Conservation (phyloP, 2,797 vertebrate species). For the Ctenopoma kingsleyae region DNA sequence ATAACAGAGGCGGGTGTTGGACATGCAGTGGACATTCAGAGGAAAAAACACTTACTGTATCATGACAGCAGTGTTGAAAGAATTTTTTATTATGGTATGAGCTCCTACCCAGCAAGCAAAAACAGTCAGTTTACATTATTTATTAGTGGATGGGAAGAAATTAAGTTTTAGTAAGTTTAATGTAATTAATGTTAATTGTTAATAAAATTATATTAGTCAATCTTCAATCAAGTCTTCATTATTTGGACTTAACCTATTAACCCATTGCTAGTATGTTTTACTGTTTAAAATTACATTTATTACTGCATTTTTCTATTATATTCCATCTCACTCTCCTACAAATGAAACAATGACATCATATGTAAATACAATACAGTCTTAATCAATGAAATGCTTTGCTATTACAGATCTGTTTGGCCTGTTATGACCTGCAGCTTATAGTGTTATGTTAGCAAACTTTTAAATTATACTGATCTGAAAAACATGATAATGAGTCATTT, state of each 20-base stretch:
- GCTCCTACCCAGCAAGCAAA: not conserved
- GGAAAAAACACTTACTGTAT: no score
- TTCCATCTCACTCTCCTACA: not conserved
- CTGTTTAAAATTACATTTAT: constrained; percentile 1
- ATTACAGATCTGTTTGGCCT: not conserved
- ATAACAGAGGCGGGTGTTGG: not conserved
- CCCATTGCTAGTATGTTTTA: not conserved
- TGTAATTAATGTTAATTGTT: not conserved
- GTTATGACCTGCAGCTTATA: not conserved
- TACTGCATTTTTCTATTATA: no score
- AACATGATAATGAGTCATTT: not conserved
- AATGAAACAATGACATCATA: no score
- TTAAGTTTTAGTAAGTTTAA: not conserved
- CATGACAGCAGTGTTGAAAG: constrained; percentile 9
- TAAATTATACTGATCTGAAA: constrained; percentile 3
- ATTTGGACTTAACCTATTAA: not conserved
- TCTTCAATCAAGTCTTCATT: not conserved
- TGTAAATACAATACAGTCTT: not conserved
- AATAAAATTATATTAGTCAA: constrained; percentile 6
- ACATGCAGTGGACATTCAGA: not conserved
- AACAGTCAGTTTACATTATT: not conserved
- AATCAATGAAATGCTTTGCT: not conserved
- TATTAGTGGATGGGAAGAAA: not conserved
- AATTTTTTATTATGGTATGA: not conserved
- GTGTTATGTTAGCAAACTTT: not conserved